Percentiles rank a stretch among this genome's conserved stretches.
These are phyloP conservation scores for Cuniculus paca DNA, from an alignment of 2,797 vertebrate species.

Conservation along the genomic window DNA sequence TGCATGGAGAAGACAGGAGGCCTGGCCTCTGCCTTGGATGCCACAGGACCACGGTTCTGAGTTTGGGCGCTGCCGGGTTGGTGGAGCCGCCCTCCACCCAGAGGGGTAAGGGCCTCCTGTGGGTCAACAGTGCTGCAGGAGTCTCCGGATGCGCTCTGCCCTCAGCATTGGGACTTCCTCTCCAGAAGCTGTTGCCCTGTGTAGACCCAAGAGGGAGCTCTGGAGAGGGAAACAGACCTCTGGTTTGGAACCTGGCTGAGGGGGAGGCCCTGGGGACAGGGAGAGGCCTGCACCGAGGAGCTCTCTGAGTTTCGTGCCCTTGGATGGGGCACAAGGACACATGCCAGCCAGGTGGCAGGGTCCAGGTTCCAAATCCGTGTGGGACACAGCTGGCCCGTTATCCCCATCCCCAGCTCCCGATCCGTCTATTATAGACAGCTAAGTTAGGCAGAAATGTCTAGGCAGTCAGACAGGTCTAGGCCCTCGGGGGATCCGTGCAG, in stretches of 20 bases:
- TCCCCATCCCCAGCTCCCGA: background rate
- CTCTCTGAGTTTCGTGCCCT: background rate
- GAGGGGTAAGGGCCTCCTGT: background rate
- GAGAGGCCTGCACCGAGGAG: background rate
- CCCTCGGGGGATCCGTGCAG: background rate
- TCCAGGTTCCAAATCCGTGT: background rate
- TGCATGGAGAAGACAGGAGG: background rate
- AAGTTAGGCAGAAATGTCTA: background rate
- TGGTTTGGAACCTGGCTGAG: background rate
- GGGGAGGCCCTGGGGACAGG: background rate
- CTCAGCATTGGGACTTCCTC: background rate
- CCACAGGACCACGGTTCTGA: background rate
- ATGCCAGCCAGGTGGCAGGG: background rate
- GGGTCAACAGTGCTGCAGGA: background rate
- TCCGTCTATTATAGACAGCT: background rate
- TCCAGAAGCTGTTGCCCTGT: background rate
- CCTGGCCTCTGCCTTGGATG: background rate
- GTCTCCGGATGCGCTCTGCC: background rate
- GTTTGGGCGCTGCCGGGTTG: background rate
- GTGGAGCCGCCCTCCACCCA: background rate
- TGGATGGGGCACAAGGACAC: background rate
- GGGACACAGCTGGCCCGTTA: background rate
- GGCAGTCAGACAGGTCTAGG: background rate
- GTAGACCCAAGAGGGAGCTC: background rate
- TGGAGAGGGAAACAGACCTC: background rate